A percentile compares a stretch with the other conserved stretches of the same genome.
Conservation (phyloP, 2,113 vertebrate species). For the Pampusana beccarii region DNA sequence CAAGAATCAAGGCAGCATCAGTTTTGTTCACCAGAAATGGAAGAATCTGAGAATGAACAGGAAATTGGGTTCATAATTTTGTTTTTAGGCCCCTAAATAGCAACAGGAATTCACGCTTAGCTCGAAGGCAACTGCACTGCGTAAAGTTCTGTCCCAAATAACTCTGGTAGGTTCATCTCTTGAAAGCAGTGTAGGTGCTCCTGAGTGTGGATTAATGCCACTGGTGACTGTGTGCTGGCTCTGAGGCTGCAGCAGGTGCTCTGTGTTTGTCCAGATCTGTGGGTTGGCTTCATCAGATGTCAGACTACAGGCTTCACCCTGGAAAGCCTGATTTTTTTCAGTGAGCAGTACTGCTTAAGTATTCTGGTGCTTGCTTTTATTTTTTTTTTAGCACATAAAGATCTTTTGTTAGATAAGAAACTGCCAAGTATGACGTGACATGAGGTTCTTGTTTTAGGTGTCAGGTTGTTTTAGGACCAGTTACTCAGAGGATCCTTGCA, state of each 20-base stretch:
- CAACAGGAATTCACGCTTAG: background rate
- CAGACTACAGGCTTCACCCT: background rate
- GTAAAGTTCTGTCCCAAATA: background rate
- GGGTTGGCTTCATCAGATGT: background rate
- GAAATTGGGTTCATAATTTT: background rate
- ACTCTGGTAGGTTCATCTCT: background rate
- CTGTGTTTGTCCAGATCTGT: background rate
- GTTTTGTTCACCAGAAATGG: background rate
- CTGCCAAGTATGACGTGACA: background rate
- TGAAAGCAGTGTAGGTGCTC: background rate
- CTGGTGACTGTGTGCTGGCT: accelerated
- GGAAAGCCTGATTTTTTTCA: background rate
- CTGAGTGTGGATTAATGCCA: accelerated
- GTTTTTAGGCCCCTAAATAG: background rate
- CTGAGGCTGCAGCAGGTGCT: background rate
- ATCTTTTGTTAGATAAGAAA: background rate
- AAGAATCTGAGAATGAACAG: background rate
- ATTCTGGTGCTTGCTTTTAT: background rate
- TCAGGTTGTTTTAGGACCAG: background rate
- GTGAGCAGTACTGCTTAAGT: background rate
- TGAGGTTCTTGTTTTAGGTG: background rate
- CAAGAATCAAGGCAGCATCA: background rate
- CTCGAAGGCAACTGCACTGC: background rate
- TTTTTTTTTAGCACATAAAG: background rate
- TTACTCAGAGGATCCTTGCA: background rate